These are phyloP conservation scores for Sipha maydis DNA, from an alignment of 2,888 invertebrate species.

Conservation along the genomic window DNA sequence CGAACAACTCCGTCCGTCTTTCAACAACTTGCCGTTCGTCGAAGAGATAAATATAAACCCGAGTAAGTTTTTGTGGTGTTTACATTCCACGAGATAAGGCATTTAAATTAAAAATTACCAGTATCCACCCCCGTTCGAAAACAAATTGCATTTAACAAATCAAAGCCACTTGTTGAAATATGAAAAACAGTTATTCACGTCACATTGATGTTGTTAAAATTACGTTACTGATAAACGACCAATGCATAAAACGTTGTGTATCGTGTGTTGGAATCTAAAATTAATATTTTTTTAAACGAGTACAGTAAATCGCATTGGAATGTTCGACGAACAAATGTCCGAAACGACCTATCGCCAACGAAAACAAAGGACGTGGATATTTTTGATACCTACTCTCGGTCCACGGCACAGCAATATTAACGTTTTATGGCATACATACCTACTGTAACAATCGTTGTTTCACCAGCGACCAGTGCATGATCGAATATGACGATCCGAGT, in stretches of 20 bases:
- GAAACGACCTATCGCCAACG: too few species aligned
- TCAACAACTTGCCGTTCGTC: not conserved
- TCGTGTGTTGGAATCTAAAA: too few species aligned
- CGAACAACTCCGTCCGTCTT: not conserved
- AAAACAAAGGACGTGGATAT: too few species aligned
- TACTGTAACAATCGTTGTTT: too few species aligned
- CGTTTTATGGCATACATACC: too few species aligned
- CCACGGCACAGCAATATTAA: too few species aligned
- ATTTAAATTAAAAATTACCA: not conserved
- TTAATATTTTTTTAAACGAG: too few species aligned
- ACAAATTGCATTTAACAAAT: not conserved
- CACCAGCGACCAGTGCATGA: too few species aligned
- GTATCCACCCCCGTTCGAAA: not conserved
- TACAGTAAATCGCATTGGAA: too few species aligned
- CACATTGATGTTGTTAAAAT: not conserved
- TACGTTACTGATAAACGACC: not conserved
- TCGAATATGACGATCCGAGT: too few species aligned
- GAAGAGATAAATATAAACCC: not conserved
- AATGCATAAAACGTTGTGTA: not conserved
- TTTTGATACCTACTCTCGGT: too few species aligned
- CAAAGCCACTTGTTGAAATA: not conserved
- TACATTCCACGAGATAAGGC: not conserved
- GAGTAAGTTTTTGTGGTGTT: not conserved
- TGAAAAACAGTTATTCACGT: not conserved
- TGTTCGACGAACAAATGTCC: too few species aligned